Percentiles rank a stretch among this genome's conserved stretches.
These are phyloP conservation scores for Hestina assimilis DNA, from an alignment of 1,140 invertebrate species.

Conservation along the genomic window DNA sequence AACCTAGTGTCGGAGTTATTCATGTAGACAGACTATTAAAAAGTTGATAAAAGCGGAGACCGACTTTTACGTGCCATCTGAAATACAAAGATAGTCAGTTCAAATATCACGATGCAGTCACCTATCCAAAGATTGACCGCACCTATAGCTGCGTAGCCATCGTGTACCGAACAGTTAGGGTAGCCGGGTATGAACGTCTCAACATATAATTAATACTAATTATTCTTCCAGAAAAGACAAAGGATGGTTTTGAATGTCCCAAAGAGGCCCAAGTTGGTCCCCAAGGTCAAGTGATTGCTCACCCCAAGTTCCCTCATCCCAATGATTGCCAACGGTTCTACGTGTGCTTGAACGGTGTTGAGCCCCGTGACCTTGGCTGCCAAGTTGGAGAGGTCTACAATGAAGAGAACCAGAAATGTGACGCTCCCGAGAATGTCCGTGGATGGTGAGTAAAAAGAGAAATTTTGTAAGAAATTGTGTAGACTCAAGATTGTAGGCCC, in stretches of 20 bases:
- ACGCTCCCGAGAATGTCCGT: conserved; percentile 91
- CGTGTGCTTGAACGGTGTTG: conserved; percentile 91
- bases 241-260: conserved; percentile 91
- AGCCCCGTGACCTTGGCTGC: conserved; percentile 91
- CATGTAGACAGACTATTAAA: no score
- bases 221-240: conserved; percentile 80
- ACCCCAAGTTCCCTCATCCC: conserved; percentile 92
- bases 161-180: no score
- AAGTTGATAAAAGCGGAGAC: no score
- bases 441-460: conserved; percentile 84
- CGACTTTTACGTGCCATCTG: no score
- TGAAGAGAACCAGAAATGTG: conserved; percentile 88
- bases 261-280: conserved; percentile 82
- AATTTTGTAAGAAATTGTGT: background rate
- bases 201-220: background rate
- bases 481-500: no score
- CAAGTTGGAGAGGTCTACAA: conserved; percentile 92
- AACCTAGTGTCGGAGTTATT: background rate
- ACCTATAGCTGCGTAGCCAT: no score
- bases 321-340: conserved; percentile 94
- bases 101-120: no score
- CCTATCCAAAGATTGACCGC: no score
- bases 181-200: no score
- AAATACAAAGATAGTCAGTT: no score
- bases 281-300: conserved; percentile 86